These are phyloP conservation scores for Umimayanthus kanabou DNA, from an alignment of 92 coral and sea anemone genomes.

Conservation along the genomic window DNA sequence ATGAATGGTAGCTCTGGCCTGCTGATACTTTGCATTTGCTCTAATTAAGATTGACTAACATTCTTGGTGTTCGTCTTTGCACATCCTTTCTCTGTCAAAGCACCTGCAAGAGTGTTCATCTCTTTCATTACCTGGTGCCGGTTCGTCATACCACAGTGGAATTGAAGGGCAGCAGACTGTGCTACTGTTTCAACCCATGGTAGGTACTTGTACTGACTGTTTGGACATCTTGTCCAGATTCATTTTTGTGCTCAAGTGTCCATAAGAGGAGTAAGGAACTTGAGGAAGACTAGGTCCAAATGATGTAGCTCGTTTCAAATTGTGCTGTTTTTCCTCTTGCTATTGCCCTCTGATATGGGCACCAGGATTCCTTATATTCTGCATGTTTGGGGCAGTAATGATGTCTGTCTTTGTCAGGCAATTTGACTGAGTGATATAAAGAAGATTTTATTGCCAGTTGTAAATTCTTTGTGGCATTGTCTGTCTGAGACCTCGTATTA, in stretches of 20 bases:
- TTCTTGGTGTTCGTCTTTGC: no score
- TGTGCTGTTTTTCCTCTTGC: conserved; percentile 2
- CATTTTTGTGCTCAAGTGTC: neutral
- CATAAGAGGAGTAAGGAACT: conserved; percentile 32
- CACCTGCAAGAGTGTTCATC: no score
- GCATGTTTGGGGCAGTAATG: conserved; percentile 35
- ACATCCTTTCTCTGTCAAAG: no score
- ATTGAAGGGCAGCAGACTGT: no score
- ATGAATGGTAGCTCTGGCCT: no score
- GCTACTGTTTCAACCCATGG: no score
- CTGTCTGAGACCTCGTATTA: conserved; percentile 21
- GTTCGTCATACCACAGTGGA: no score
- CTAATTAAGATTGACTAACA: no score
- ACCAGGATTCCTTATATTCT: conserved; percentile 38
- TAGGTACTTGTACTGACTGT: no score
- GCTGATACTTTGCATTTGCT: no score
- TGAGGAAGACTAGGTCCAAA: conserved; percentile 38
- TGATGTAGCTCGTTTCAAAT: conserved; percentile 37
- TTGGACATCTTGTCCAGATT: no score
- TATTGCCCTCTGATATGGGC: conserved; percentile 20
- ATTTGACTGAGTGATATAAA: conserved; percentile 34
- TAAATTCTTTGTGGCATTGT: conserved; percentile 27
- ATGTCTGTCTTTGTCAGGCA: conserved; percentile 40
- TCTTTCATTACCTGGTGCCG: no score
- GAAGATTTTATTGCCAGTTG: conserved; percentile 32